Evolutionary conservation across 2,888 invertebrate species (phyloP), one percentile per base, ranked within the genome.

Genomic region (Blastobasis adustella): DNA sequence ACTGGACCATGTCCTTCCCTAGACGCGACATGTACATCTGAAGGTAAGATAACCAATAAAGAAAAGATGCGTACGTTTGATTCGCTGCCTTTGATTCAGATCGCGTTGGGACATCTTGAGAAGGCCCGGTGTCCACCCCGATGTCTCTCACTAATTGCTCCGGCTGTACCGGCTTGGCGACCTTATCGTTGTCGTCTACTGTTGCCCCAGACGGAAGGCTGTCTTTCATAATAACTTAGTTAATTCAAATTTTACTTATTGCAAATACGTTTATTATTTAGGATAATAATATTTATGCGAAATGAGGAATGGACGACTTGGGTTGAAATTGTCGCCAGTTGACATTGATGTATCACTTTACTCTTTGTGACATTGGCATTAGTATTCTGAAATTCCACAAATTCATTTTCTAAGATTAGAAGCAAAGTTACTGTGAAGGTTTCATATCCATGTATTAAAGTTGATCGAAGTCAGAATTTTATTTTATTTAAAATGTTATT

Each of bases 11-110:
- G 58, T 87, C 86, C 63, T 67, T 76, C 8, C 67, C 60, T 66
- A 85, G 69, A 49, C 86, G 81, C 49, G 53, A 56, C 10, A 70
- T 49, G 59, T 78, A 83, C 76, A 79, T 78, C 73, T 63, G 69
- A 57, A 67, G 58, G 60, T 84, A 83, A 65, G 54, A 58, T 64
- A 76, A 60, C 52, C 77, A 75, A 72, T 72, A 79, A 69, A 60
- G 68, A 73, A 83, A 63, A 57, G 69, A 37, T 46, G 10, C 84
- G 74, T 86, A 86, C 85, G 74, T 77, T 60, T 80, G 57, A 53
- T 65, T 60, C 36, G 61, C 43, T 42, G 69, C 23, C 23, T 23
- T 23, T 23, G 23, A 23, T 23, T 23, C 23, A 23, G 23, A 23
- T 23, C 23, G 38, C 51, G 55, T 44, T 52, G 70, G 59, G 67